phyloP scores from a whole-genome alignment of 2,797 vertebrate species.

The Paguma larvata region DNA sequence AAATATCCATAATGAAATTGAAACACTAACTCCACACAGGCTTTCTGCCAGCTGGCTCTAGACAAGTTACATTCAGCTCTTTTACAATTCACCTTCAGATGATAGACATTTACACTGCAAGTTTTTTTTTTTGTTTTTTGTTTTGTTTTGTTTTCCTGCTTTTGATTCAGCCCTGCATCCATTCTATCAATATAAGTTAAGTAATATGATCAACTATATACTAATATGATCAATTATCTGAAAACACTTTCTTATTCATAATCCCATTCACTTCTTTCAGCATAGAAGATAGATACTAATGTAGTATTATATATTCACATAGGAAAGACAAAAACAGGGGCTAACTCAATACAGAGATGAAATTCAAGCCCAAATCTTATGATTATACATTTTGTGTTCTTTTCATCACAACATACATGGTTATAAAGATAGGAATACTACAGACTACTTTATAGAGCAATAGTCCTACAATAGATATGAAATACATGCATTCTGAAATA shows the following conservation, averaged over 20 bases:
- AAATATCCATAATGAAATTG: slow-evolving; percentile 68
- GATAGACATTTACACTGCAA: slow-evolving; percentile 36
- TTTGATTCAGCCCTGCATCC: neutral
- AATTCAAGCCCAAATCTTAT: neutral
- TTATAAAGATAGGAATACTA: neutral
- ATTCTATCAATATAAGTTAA: slow-evolving; percentile 2
- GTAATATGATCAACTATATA: slow-evolving; percentile 4
- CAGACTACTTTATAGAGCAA: neutral
- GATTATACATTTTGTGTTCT: neutral
- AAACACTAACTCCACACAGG: slow-evolving; percentile 27
- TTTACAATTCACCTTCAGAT: slow-evolving; percentile 70
- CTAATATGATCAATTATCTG: too few species aligned
- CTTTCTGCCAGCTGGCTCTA: slow-evolving; percentile 21
- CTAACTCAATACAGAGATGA: neutral
- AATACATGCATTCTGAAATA: neutral
- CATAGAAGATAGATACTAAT: neutral
- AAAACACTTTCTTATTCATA: neutral
- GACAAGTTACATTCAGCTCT: slow-evolving; percentile 39
- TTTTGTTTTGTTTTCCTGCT: neutral
- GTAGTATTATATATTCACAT: neutral
- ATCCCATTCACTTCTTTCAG: neutral
- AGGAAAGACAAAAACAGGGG: neutral
- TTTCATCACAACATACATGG: neutral
- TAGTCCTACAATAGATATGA: neutral
- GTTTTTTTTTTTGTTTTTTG: neutral